Evolutionary conservation across 2,888 invertebrate genomes (phyloP), one percentile per base, ranked within the genome.

Genomic region (Yponomeuta cagnagella): DNA sequence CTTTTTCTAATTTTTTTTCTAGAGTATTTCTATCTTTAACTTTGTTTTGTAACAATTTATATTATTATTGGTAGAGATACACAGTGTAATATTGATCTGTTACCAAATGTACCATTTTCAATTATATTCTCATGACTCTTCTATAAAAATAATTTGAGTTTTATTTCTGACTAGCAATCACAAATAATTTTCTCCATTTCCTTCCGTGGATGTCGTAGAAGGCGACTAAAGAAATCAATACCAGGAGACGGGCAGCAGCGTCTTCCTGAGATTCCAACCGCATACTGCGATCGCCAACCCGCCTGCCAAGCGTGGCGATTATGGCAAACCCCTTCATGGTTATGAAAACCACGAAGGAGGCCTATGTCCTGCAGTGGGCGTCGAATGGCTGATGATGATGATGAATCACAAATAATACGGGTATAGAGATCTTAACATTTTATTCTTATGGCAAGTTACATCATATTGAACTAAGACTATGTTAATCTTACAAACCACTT

Each of bases 71-170:
- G 33, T 31, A 48, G 43, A 43, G 43, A 43, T n/a, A 72, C 72
- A 71, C 74, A 73, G 73, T 76, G 73, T 72, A 78, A 76, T 75
- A 77, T 80, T 81, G 82, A 80, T 86, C 77, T 79, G 78, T 85
- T 85, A 79, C 85, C 85, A 77, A 79, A 83, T 86, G 87, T 90
- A 85, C 84, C 79, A 81, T 90, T 90, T 90, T 84, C 85, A 88
- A 89, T 88, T 89, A 88, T 89, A 90, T 90, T 90, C 87, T 88
- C 88, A 91, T 89, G 90, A 89, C 90, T 89, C 81, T 83, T 84
- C 83, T 73, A 74, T 74, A 72, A 73, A 71, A 73, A 69, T 37
- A 67, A 69, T 23, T 74, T 70, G 70, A 75, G 82, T 86, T 86
- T 87, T 76, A 83, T 82, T 85, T 77, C 43, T 8, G 8, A 1